Evolutionary conservation across 30 jellyfish, hydroid and myxozoan genomes (phyloP), one percentile per base, ranked within the genome.

Genomic region (Aurelia sp.): DNA sequence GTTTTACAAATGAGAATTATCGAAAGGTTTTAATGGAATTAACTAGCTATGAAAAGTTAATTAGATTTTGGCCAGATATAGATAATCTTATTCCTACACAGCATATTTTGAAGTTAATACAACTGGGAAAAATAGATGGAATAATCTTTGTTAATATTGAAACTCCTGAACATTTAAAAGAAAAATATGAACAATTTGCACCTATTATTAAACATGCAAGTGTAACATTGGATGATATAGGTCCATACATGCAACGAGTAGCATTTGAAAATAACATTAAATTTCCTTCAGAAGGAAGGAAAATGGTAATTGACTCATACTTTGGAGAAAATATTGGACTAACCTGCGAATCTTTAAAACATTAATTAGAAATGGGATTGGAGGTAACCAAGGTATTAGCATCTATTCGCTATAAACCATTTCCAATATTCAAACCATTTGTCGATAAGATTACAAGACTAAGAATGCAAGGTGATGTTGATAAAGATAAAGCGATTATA

Each of bases 141-240:
- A 20, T 74, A 4, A 62, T 33, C 2, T n/a, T 74, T 3, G 57
- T 51, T 17, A 60, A 74, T 13, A 6, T 74, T 3, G 9, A 53
- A 0, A 55, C 50, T 3, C 78, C 77, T 0, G 88, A 60, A 4
- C 11, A 9, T 5, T 58, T 30, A 17, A 59, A 47, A 31, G 31
- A 17, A 3, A 24, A 27, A 1, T 77, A 52, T 44, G 66, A 21
- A 18, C 78, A 77, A 12, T 77, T 77, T 77, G 78, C 88, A 2
- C 88, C 77, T 1, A 77, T 77, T 8, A 59, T 77, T n/a, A 74
- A 74, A 61, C 85, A 74, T 22, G 85, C 85, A 13, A 20, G 15
- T 20, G 60, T 74, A 2, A 74, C 55, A 18, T 21, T n/a, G 30
- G 38, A 74, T 53, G 85, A 74, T 12, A 53, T 74, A 4, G 85